Evolutionary conservation across 2,888 invertebrate species (phyloP).

Genomic region (Luperina nickerlii): DNA sequence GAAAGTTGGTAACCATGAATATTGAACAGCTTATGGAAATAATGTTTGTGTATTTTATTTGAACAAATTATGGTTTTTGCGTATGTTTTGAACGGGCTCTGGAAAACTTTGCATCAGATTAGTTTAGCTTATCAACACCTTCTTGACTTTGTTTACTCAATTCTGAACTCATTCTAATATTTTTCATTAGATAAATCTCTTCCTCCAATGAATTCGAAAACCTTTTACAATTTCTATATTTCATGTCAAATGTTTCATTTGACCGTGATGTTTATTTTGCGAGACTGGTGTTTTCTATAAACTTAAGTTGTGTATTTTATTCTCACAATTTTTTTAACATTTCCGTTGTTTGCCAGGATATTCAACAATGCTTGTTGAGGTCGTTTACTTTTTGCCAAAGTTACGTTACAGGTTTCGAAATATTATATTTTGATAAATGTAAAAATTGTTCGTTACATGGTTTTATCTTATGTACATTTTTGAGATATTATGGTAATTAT

Average conservation of each 20-base stretch:
- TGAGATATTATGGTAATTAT: background rate
- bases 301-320: constrained; percentile 12
- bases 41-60: constrained; percentile 20
- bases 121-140: background rate
- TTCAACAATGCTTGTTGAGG: constrained; percentile 18
- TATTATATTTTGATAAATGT: constrained; percentile 23
- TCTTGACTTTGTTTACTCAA: background rate
- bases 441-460: constrained; percentile 24
- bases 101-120: background rate
- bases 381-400: constrained; percentile 30
- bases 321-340: constrained; percentile 31
- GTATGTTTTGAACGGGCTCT: background rate
- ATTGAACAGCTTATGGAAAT: constrained; percentile 46
- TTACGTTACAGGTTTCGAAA: background rate
- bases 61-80: background rate
- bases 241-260: constrained; percentile 5
- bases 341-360: constrained; percentile 24
- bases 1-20: constrained; percentile 56
- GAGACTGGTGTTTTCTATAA: constrained; percentile 9
- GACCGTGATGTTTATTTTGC: constrained; percentile 9
- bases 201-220: background rate
- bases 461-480: background rate
- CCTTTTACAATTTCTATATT: background rate
- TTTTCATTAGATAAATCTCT: background rate
- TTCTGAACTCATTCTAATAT: background rate